A percentile compares a stretch with the other conserved stretches of the same genome.
Evolutionary conservation across 2,888 invertebrate genomes (phyloP).

Genomic region (Drosophila mimetica): DNA sequence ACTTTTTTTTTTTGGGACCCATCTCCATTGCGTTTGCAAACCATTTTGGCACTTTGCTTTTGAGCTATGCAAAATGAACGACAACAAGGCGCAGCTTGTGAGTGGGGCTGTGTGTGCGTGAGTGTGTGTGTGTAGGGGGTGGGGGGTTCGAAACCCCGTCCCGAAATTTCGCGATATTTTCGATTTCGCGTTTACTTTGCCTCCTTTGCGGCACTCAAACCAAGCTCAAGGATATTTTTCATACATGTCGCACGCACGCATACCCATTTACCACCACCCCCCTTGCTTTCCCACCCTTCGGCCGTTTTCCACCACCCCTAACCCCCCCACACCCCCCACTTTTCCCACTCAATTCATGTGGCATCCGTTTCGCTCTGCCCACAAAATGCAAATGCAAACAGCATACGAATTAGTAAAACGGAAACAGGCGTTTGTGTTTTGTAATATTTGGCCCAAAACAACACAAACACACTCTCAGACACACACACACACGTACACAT

Average conservation of each 20-base stretch:
- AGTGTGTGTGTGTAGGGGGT: constrained; percentile 3
- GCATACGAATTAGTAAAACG: constrained; percentile 82
- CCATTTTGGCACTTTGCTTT: constrained; percentile 57
- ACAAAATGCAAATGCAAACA: constrained; percentile 73
- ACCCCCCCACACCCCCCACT: not conserved
- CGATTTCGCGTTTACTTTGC: constrained; percentile 66
- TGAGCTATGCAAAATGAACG: constrained; percentile 52
- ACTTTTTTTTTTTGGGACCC: constrained; percentile 6
- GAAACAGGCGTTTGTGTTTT: constrained; percentile 80
- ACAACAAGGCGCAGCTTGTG: constrained; percentile 45
- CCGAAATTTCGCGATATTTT: constrained; percentile 68
- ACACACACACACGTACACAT: constrained; percentile 25
- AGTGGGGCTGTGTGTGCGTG: no score
- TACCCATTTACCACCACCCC: constrained; percentile 2
- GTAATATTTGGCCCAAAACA: constrained; percentile 76
- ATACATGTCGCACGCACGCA: constrained; percentile 78
- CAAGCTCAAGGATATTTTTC: constrained; percentile 72
- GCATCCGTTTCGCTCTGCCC: constrained; percentile 59
- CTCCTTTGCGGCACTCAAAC: constrained; percentile 33
- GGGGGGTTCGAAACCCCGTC: not conserved
- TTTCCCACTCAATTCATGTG: constrained; percentile 9
- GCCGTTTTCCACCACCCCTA: constrained; percentile 1
- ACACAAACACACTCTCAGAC: constrained; percentile 34
- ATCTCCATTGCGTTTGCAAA: constrained; percentile 33
- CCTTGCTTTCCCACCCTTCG: not conserved